Conservation (phyloP, 1,140 invertebrate species). For the Protaetia brevitarsis region DNA sequence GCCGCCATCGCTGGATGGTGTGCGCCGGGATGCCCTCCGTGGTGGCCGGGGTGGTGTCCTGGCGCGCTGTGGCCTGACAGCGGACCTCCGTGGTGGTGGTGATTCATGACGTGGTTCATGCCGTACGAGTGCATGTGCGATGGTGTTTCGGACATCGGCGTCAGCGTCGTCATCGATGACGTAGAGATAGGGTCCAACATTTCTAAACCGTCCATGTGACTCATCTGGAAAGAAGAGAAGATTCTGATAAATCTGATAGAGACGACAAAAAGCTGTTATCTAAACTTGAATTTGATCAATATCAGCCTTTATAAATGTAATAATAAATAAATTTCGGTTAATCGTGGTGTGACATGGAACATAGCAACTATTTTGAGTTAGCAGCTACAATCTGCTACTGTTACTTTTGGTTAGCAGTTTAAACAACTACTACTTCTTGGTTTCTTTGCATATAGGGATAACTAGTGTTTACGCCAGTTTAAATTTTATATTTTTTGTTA, state of each 20-base stretch:
- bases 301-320: too few species aligned
- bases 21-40: constrained; percentile 57
- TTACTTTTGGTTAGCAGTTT: too few species aligned
- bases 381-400: too few species aligned
- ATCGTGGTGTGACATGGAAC: too few species aligned
- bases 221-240: constrained; percentile 65
- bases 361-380: too few species aligned
- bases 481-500: too few species aligned
- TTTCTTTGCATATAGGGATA: too few species aligned
- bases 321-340: too few species aligned
- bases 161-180: constrained; percentile 82
- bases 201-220: constrained; percentile 89
- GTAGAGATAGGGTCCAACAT: constrained; percentile 84
- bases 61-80: constrained; percentile 53
- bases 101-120: constrained; percentile 84
- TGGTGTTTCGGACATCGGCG: constrained; percentile 76
- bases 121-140: constrained; percentile 72
- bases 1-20: constrained; percentile 73
- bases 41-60: constrained; percentile 52
- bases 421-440: too few species aligned
- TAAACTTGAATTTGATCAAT: background rate
- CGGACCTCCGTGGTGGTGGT: constrained; percentile 65
- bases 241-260: background rate
- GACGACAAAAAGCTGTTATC: background rate
- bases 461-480: too few species aligned